Conservation (phyloP, 2,888 invertebrate genomes). For the Sinhomidia bicolor region DNA sequence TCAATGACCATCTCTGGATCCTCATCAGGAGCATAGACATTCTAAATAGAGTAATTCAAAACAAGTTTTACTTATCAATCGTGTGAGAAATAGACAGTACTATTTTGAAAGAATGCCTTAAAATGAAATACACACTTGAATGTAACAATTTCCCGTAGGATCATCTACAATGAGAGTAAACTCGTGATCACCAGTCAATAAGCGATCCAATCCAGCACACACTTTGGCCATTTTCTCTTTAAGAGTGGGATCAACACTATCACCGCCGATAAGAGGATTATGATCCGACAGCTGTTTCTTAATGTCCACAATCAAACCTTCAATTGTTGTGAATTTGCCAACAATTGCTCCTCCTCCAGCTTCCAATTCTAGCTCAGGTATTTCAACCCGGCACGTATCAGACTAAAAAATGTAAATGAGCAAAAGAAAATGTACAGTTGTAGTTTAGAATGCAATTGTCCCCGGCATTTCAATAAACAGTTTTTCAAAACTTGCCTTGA, state of each 20-base stretch:
- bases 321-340: constrained; percentile 97
- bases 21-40: constrained; percentile 85
- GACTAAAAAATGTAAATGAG: constrained; percentile 83
- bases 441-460: no score
- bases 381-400: constrained; percentile 89
- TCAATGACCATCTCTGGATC: constrained; percentile 89
- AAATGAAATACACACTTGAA: constrained; percentile 86
- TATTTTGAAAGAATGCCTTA: no score
- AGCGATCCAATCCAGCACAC: constrained; percentile 86
- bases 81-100: background rate
- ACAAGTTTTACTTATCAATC: background rate
- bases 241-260: constrained; percentile 86
- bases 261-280: constrained; percentile 87
- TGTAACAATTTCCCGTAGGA: constrained; percentile 98
- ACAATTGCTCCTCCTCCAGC: constrained; percentile 93
- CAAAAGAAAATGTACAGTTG: background rate
- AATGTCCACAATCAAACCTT: constrained; percentile 90
- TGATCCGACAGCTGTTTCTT: constrained; percentile 88
- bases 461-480: no score
- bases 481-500: constrained; percentile 86
- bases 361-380: constrained; percentile 95
- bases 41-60: constrained; percentile 83
- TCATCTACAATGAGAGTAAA: constrained; percentile 95
- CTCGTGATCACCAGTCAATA: constrained; percentile 85
- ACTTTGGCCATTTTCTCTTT: constrained; percentile 86